These are phyloP conservation scores for Ennomos quercinarius DNA, from an alignment of 2,888 invertebrate genomes.

Conservation along the genomic window DNA sequence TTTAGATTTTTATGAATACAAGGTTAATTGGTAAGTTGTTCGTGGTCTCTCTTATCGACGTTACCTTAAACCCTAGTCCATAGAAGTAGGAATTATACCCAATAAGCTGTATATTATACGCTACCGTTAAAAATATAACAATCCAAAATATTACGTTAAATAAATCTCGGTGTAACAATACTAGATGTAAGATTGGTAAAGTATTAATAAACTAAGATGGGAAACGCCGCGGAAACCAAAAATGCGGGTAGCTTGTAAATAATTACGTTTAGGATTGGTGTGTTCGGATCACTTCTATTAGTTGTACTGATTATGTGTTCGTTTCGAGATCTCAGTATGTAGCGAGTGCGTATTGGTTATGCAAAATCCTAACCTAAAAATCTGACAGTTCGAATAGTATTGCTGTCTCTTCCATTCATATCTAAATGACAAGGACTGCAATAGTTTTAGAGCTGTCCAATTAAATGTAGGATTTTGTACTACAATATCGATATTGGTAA, in stretches of 20 bases:
- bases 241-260: conserved; percentile 61
- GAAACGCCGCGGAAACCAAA: conserved; percentile 26
- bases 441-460: no score
- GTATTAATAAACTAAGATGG: conserved; percentile 35
- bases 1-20: no score
- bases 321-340: conserved; percentile 25
- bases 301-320: conserved; percentile 13
- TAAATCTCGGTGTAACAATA: conserved; percentile 49
- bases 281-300: conserved; percentile 10
- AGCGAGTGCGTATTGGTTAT: background rate
- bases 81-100: conserved; percentile 54
- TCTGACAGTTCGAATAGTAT: no score
- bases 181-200: conserved; percentile 44
- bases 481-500: conserved; percentile 21
- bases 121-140: conserved; percentile 30
- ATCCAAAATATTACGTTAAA: conserved; percentile 42
- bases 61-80: conserved; percentile 80
- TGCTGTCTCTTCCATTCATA: no score
- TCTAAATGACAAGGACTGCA: no score
- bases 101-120: conserved; percentile 69
- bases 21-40: conserved; percentile 34
- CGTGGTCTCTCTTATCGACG: conserved; percentile 58
- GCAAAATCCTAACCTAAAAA: no score
- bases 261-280: conserved; percentile 32
- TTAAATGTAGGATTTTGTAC: no score